Percentiles rank a stretch among this genome's conserved stretches.
These are phyloP conservation scores for Arctia plantaginis DNA, from an alignment of 2,888 invertebrate genomes.

Conservation along the genomic window DNA sequence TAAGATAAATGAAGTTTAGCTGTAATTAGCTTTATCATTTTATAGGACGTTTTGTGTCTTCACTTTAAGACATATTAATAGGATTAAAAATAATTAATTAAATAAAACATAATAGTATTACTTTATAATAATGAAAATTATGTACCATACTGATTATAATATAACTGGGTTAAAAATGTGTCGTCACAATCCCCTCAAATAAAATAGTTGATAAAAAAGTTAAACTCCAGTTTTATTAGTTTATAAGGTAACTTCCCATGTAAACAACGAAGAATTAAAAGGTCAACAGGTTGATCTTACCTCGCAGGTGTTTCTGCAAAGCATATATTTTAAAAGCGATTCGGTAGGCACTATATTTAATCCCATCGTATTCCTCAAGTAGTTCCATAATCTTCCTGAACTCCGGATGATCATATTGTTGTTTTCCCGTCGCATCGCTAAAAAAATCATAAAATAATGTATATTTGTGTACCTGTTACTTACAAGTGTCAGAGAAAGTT, in stretches of 20 bases:
- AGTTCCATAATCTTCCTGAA: constrained; percentile 86
- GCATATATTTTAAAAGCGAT: constrained; percentile 89
- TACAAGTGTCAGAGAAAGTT: constrained; percentile 61
- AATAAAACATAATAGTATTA: too few species aligned
- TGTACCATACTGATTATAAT: too few species aligned
- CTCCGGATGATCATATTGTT: constrained; percentile 87
- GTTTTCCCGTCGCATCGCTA: constrained; percentile 82
- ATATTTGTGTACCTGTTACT: constrained; percentile 18
- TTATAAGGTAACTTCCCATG: not conserved
- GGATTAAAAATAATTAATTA: too few species aligned
- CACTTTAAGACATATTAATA: too few species aligned
- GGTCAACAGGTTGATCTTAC: constrained; percentile 70
- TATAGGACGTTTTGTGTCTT: not conserved
- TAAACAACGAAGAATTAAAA: not conserved
- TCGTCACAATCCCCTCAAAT: too few species aligned
- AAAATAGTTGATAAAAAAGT: too few species aligned
- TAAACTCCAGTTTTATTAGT: too few species aligned
- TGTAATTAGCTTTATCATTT: not conserved
- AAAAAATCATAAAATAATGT: constrained; percentile 52
- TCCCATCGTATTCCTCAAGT: constrained; percentile 88
- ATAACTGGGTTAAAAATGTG: too few species aligned
- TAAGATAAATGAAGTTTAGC: not conserved
- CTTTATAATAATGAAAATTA: too few species aligned
- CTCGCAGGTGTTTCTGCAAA: constrained; percentile 84
- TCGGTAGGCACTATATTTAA: constrained; percentile 92